Evolutionary conservation across 2,797 vertebrate genomes (phyloP).

Genomic region (Rhodeus uyekii): DNA sequence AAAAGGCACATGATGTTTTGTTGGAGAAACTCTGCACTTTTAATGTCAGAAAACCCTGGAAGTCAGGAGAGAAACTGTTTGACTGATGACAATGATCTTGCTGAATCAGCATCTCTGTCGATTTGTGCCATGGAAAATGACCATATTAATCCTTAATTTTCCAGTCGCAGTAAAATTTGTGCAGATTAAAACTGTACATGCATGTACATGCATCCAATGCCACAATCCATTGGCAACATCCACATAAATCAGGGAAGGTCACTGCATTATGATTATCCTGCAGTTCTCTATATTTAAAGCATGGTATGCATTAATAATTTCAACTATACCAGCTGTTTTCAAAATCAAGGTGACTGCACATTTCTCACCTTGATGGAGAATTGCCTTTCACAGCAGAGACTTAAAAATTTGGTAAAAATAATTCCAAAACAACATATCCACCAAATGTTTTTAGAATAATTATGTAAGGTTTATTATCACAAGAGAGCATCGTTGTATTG

Average conservation of each 20-base stretch:
- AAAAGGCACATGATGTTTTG: conserved; percentile 51
- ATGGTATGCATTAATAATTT: conserved; percentile 23
- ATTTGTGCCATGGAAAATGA: conserved; percentile 9
- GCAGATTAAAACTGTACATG: conserved; percentile 17
- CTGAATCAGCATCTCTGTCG: conserved; percentile 26
- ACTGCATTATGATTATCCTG: conserved; percentile 33
- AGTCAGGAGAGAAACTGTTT: background rate
- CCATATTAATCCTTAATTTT: conserved; percentile 14
- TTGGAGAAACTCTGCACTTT: conserved; percentile 6
- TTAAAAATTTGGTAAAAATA: background rate
- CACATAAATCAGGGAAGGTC: conserved; percentile 24
- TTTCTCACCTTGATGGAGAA: conserved; percentile 12
- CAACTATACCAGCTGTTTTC: conserved; percentile 15
- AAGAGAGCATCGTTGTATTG: background rate
- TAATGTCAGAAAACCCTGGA: background rate
- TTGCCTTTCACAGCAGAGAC: conserved; percentile 10
- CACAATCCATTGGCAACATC: conserved; percentile 8
- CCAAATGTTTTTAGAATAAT: background rate
- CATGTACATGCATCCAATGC: background rate
- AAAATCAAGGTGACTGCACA: conserved; percentile 30
- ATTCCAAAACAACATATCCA: background rate
- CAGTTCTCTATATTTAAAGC: conserved; percentile 14
- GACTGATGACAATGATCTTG: conserved; percentile 32
- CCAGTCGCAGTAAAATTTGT: background rate
- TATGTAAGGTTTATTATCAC: background rate